Conservation (phyloP, 2,888 invertebrate species). For the Theretra japonica region DNA sequence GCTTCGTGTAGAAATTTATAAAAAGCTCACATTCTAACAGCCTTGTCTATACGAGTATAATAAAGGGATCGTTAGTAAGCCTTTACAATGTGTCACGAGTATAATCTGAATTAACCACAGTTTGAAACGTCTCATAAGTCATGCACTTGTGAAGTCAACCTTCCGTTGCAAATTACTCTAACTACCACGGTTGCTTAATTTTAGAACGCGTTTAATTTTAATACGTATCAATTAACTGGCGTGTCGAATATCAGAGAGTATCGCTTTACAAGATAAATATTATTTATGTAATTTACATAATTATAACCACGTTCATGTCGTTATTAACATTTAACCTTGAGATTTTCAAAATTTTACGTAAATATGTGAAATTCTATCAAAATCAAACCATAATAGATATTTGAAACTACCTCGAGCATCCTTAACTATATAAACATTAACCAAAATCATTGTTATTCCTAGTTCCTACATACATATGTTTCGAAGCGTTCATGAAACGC, state of each 20-base stretch:
- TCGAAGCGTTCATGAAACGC: no score
- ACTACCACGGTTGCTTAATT: constrained; percentile 8
- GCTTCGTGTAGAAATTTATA: neutral
- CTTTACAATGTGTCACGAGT: neutral
- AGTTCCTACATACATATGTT: no score
- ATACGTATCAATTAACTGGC: neutral
- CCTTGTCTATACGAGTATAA: neutral
- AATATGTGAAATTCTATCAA: no score
- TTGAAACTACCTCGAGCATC: no score
- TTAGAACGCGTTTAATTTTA: constrained; percentile 7
- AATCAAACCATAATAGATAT: no score
- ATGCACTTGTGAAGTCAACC: neutral
- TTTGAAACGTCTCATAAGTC: neutral
- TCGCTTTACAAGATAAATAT: neutral
- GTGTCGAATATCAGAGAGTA: neutral
- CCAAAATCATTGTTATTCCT: no score
- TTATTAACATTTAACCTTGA: no score
- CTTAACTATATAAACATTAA: no score
- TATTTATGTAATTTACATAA: no score
- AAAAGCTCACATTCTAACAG: neutral
- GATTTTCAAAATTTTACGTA: no score
- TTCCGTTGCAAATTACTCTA: constrained; percentile 19
- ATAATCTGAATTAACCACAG: neutral
- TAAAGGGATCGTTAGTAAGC: neutral
- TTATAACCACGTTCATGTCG: no score